Evolutionary conservation across 2,888 invertebrate species (phyloP), one percentile per base, ranked within the genome.

Genomic region (Chymomyza caudatula): DNA sequence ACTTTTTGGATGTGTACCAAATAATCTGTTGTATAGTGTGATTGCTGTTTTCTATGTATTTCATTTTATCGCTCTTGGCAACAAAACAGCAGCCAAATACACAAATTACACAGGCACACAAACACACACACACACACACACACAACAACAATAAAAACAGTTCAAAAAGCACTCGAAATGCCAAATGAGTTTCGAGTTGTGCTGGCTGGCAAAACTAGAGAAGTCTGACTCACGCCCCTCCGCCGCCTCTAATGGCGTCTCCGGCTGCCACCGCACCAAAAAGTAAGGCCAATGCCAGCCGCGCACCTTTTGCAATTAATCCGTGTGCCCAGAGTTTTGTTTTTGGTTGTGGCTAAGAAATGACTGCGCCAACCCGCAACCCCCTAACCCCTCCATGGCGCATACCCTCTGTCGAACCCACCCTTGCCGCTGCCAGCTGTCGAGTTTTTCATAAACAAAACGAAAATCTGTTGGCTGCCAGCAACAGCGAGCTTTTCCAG

Each of bases 111-210:
- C 47, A 47, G 6, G n/a, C 11, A 76, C 73, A 65, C 65, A 69
- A n/a, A n/a, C n/a, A n/a, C n/a, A n/a, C n/a, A n/a, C n/a, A n/a
- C n/a, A 47, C 47, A 47, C 19, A 47, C 11, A 76, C 73, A 65
- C 65, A 69, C 76, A 82, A 85, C 74, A 84, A 78, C 78, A 79
- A 85, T 78, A 79, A 79, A 85, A 79, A 76, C 78, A 79, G 78
- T 85, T 47, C 81, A 79, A 85, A 80, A 85, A 85, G 86, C 86
- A 81, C 80, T 85, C 86, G 84, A 80, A 80, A 80, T 80, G 84
- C 86, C 84, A 80, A 80, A 80, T 80, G 80, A 80, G 79, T 76
- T 84, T 37, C 29, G 11, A 37, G 29, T 37, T 37, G 1, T 37
- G 11, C 29, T 37, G 61, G 60, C 69, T 11, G 78, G 69, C 51